Base-by-base conservation (phyloP, 2,113 vertebrate genomes). In the Argyrosomus japonicus region DNA sequence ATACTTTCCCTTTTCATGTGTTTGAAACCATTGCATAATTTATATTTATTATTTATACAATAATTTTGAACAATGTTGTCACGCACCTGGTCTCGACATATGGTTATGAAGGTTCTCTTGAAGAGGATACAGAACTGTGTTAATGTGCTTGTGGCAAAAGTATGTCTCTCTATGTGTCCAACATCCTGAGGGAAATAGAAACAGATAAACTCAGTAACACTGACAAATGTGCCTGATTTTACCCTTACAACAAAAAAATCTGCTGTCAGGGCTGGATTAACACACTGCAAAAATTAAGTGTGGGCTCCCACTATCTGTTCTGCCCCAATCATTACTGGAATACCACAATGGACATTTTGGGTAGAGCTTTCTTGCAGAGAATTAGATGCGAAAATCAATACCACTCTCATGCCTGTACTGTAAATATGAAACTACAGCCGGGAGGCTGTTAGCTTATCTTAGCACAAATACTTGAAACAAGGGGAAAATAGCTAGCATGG, bases 41-140 rank as follows among this genome's bases (percentile, higher is more conserved):
- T 36, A 36, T 36, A 36, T 36, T 36, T 36, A 7, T 36, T 36
- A 40, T 29, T 45, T 11, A 13, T 18, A 3, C 1, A 8, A 18
- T 12, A 29, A 40, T 19, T n/a, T 1, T 25, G 5, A 21, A 2
- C 3, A 5, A 45, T 40, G 13, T 3, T 14, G 2, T 65, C 29
- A 79, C 82, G 89, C 89, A 99, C 98, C 96, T 94, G 97, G 93
- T 99, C 98, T 91, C 98, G 94, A 53, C 97, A 96, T 92, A 98
- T 99, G 45, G 96, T 98, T 77, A 97, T 86, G 70, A 99, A 97
- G 29, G 96, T 98, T 91, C 98, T 97, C 90, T 96, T 97, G 95
- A 99, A 99, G 87, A 99, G 97, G 89, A 99, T 98, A 89, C 96
- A 97, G 93, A 99, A 99, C 95, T 99, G 98, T 7, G 97, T 98